These are phyloP conservation scores for Lemur catta DNA, from an alignment of 2,797 vertebrate species.

Conservation along the genomic window DNA sequence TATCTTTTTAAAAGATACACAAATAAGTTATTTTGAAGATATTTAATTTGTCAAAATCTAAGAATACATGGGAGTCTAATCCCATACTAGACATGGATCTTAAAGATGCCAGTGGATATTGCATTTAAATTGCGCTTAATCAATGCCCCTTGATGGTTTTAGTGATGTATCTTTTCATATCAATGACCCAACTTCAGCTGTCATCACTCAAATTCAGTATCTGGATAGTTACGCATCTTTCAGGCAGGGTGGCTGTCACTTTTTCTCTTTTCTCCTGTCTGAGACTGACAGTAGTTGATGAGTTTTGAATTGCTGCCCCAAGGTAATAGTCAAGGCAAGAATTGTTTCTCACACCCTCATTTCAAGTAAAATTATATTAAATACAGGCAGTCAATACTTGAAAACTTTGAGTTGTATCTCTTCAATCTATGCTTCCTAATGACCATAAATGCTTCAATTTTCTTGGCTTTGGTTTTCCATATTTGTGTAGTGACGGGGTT, in stretches of 20 bases:
- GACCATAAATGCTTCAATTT: background rate
- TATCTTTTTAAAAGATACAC: background rate
- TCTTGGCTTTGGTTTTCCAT: background rate
- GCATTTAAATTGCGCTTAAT: background rate
- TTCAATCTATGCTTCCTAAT: background rate
- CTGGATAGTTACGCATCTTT: background rate
- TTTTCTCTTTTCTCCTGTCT: background rate
- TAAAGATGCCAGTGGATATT: background rate
- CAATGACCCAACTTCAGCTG: background rate
- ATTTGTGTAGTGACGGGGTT: background rate
- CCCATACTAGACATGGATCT: background rate
- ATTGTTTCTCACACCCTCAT: background rate
- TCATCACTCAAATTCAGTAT: background rate
- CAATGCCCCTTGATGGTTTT: background rate
- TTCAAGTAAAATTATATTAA: background rate
- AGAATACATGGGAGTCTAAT: background rate
- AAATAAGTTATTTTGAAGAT: background rate
- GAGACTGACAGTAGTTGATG: background rate
- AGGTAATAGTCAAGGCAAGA: background rate
- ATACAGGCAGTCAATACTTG: background rate
- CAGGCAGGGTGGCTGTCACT: background rate
- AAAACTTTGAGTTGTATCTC: background rate
- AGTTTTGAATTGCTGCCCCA: background rate
- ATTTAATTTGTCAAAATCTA: conserved; percentile 19
- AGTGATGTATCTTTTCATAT: background rate